Percentiles rank a stretch among this genome's conserved stretches.
Evolutionary conservation across 64 coral and sea anemone species (phyloP).

Genomic region (Pocillopora verrucosa): DNA sequence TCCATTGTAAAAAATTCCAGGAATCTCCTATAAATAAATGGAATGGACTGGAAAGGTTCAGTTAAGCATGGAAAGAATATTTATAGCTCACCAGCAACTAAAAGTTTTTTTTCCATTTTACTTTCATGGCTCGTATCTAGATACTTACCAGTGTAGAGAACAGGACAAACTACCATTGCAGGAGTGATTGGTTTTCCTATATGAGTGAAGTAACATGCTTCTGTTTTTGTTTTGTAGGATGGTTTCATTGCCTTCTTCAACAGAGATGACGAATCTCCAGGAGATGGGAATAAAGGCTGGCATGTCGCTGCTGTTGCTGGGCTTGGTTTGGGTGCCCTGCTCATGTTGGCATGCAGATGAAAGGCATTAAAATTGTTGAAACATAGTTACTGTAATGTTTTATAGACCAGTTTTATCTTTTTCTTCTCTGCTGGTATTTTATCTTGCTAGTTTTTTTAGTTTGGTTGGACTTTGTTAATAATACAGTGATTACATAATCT

Average conservation of each 20-base stretch:
- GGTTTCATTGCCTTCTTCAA: constrained; percentile 79
- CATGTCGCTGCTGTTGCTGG: constrained; percentile 71
- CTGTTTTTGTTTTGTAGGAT: constrained; percentile 45
- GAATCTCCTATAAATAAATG: no score
- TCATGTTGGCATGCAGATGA: constrained; percentile 87
- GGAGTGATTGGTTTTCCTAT: no score
- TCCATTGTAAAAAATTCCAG: no score
- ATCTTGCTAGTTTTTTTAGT: neutral
- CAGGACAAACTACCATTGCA: no score
- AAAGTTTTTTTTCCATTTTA: no score
- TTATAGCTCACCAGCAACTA: no score
- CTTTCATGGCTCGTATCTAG: no score
- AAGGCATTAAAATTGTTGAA: neutral
- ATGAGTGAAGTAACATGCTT: neutral
- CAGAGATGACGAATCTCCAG: constrained; percentile 40
- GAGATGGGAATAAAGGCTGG: constrained; percentile 51
- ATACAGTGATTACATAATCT: neutral
- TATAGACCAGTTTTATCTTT: neutral
- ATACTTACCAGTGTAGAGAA: no score
- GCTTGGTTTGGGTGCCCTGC: constrained; percentile 74
- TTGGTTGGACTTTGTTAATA: neutral
- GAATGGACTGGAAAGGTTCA: no score
- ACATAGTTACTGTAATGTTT: neutral
- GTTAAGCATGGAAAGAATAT: no score
- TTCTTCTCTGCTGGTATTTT: neutral